Evolutionary conservation across 2,888 invertebrate species (phyloP).

Genomic region (Nemurella pictetii): DNA sequence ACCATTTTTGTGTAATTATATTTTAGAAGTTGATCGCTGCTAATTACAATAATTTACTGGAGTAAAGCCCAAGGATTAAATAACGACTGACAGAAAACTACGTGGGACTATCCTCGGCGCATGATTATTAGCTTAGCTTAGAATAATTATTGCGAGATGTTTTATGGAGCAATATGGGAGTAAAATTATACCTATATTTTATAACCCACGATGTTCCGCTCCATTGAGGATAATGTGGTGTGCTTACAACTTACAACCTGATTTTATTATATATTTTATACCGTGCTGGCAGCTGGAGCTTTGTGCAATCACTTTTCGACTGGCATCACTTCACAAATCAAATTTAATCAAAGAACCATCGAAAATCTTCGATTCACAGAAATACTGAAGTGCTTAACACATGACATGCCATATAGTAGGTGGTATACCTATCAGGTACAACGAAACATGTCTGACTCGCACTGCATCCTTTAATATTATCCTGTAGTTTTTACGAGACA

Average conservation of each 20-base stretch:
- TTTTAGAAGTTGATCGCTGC: slow-evolving; percentile 22
- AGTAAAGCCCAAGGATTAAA: slow-evolving; percentile 21
- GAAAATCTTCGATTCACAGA: not conserved
- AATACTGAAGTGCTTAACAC: not conserved
- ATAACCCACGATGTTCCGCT: not conserved
- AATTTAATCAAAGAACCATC: not conserved
- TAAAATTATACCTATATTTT: not conserved
- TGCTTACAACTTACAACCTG: not conserved
- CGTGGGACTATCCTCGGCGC: not conserved
- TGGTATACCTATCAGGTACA: not conserved
- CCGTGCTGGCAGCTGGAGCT: too few relatives aligned
- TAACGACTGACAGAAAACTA: slow-evolving; percentile 17
- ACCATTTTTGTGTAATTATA: slow-evolving; percentile 25
- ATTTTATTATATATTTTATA: too few relatives aligned
- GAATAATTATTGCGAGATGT: slow-evolving; percentile 12
- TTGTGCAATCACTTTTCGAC: not conserved
- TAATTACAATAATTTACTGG: slow-evolving; percentile 28
- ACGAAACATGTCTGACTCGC: not conserved
- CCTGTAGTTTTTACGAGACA: slow-evolving; percentile 6
- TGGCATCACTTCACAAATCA: not conserved
- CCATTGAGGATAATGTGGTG: not conserved
- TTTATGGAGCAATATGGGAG: slow-evolving; percentile 6
- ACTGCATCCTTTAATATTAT: slow-evolving; percentile 4
- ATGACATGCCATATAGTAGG: too few relatives aligned
- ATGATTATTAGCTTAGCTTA: slow-evolving; percentile 13